Percentiles rank a stretch among this genome's conserved stretches.
Evolutionary conservation across 2,797 vertebrate species (phyloP).

Genomic region (Sarcoramphus papa): DNA sequence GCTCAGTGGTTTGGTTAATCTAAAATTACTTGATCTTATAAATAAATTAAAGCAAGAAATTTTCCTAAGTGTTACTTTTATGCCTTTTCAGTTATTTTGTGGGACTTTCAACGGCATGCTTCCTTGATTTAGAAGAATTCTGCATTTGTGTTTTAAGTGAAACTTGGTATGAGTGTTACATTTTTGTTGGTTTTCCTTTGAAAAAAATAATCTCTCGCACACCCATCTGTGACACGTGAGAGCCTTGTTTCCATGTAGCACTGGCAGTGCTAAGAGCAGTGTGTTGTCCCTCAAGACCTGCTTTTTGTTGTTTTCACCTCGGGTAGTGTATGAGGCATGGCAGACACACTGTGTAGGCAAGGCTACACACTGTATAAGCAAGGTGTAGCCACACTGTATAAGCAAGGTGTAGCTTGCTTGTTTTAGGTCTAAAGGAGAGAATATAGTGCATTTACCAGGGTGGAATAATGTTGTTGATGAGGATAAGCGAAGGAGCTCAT

Average conservation of each 20-base stretch:
- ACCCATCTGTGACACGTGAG: fast-evolving
- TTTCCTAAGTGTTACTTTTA: background rate
- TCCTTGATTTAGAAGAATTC: background rate
- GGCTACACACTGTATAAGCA: background rate
- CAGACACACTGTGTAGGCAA: background rate
- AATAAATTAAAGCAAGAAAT: background rate
- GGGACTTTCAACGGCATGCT: background rate
- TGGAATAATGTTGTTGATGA: background rate
- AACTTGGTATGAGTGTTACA: too few species aligned
- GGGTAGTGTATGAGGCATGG: background rate
- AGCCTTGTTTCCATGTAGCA: background rate
- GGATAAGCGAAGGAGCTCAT: background rate
- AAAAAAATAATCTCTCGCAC: background rate
- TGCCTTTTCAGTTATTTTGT: background rate
- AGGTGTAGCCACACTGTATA: background rate
- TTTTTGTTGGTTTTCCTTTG: background rate
- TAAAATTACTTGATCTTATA: background rate
- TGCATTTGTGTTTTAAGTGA: background rate
- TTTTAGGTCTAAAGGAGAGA: background rate
- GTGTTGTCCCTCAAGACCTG: background rate
- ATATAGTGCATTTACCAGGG: background rate
- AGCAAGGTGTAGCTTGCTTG: background rate
- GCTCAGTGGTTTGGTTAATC: background rate
- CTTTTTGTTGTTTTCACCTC: background rate
- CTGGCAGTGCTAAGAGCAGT: background rate